Evolutionary conservation across 2,888 invertebrate species (phyloP).

Genomic region (Chaitophorus viminalis): DNA sequence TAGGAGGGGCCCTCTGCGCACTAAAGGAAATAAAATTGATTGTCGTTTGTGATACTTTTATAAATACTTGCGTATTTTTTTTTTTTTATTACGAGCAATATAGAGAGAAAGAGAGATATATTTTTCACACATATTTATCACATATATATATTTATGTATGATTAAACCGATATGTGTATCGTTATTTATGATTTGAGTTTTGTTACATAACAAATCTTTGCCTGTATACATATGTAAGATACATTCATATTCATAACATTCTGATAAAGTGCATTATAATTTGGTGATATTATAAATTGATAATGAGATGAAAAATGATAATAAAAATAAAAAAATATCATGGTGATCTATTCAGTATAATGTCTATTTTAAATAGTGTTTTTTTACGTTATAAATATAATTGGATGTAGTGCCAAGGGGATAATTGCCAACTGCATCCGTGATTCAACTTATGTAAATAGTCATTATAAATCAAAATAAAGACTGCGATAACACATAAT

Average conservation of each 20-base stretch:
- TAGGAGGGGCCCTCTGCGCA: not conserved
- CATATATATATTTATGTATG: not conserved
- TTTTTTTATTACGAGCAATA: not conserved
- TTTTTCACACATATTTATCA: not conserved
- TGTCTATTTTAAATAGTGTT: conserved; percentile 35
- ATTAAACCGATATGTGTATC: not conserved
- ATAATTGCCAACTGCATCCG: conserved; percentile 44
- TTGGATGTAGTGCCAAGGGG: conserved; percentile 26
- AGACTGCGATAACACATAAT: not conserved
- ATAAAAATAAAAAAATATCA: not conserved
- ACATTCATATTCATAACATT: not conserved
- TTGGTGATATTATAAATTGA: too few species aligned
- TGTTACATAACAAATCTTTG: not conserved
- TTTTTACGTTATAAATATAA: conserved; percentile 52
- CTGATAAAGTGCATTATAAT: not conserved
- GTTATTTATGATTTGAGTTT: not conserved
- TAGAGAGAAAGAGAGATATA: not conserved
- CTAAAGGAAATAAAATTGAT: conserved; percentile 9
- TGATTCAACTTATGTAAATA: conserved; percentile 39
- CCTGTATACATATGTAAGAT: not conserved
- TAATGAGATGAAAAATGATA: conserved; percentile 1
- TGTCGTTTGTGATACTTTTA: conserved; percentile 7
- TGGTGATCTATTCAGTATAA: conserved; percentile 25
- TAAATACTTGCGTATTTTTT: not conserved
- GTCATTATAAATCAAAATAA: conserved; percentile 19